Percentiles rank a stretch among this genome's conserved stretches.
These are phyloP conservation scores for Caracal caracal DNA, from an alignment of 2,113 vertebrate species.

Conservation along the genomic window DNA sequence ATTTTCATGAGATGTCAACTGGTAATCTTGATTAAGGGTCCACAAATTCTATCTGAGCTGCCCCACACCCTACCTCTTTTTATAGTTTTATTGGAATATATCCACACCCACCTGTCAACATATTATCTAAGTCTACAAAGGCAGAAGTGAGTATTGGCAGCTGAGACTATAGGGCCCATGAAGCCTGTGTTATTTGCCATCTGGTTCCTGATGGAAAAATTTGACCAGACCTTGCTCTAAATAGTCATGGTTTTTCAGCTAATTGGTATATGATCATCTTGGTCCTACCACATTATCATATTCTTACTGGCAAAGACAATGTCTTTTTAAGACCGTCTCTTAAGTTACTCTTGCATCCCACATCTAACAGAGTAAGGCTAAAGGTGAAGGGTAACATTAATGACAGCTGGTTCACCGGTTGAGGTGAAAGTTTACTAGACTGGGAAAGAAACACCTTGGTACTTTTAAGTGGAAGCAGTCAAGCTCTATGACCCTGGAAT, in stretches of 20 bases:
- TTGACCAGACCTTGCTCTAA: not conserved
- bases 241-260: not conserved
- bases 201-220: not conserved
- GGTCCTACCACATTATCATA: not conserved
- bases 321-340: not conserved
- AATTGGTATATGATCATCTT: not conserved
- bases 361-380: not conserved
- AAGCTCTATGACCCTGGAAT: not conserved
- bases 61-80: not conserved
- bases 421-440: not conserved
- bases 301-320: not conserved
- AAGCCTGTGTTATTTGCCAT: not conserved
- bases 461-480: not conserved
- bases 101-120: not conserved
- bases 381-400: not conserved
- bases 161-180: not conserved
- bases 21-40: not conserved
- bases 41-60: not conserved
- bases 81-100: not conserved
- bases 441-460: not conserved
- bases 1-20: not conserved
- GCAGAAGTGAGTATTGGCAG: not conserved
- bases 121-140: fast-evolving
- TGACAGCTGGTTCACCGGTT: not conserved
- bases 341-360: not conserved